Evolutionary conservation across 2,888 invertebrate species (phyloP).

Genomic region (Plebejus argus): DNA sequence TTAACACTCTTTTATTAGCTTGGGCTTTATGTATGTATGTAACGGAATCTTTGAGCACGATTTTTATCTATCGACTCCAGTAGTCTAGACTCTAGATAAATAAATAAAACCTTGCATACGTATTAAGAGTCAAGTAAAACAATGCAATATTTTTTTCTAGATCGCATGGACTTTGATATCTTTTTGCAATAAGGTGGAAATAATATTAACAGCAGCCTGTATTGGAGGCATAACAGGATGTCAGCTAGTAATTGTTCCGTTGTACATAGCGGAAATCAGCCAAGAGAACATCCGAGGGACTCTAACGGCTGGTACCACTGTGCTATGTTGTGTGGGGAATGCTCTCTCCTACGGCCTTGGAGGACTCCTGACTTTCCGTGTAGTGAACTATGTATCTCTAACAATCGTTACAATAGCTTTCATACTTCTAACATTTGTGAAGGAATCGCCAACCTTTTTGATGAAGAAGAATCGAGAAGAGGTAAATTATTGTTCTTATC

Average conservation of each 20-base stretch:
- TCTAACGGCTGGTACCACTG: conserved; percentile 36
- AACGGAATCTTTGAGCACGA: no score
- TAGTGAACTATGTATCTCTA: conserved; percentile 51
- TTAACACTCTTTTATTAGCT: no score
- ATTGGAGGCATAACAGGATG: conserved; percentile 49
- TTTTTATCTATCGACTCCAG: no score
- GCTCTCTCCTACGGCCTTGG: conserved; percentile 45
- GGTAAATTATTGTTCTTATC: conserved; percentile 3
- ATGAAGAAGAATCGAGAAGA: conserved; percentile 35
- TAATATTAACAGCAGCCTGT: conserved; percentile 55
- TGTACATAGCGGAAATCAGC: conserved; percentile 40
- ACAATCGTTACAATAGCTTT: conserved; percentile 46
- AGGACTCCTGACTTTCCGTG: conserved; percentile 49
- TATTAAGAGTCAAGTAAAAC: no score
- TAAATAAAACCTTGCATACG: no score
- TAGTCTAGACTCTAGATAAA: no score
- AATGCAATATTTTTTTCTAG: conserved; percentile 45
- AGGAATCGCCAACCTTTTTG: conserved; percentile 49
- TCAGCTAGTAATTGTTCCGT: conserved; percentile 48
- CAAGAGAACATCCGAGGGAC: conserved; percentile 40
- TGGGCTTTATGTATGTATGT: no score
- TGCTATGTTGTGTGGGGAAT: conserved; percentile 36
- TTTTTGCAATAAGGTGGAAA: conserved; percentile 52
- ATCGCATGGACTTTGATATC: conserved; percentile 58
- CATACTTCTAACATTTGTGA: conserved; percentile 46